Evolutionary conservation across 1,140 invertebrate genomes (phyloP).

Genomic region (Plutomurus gul): DNA sequence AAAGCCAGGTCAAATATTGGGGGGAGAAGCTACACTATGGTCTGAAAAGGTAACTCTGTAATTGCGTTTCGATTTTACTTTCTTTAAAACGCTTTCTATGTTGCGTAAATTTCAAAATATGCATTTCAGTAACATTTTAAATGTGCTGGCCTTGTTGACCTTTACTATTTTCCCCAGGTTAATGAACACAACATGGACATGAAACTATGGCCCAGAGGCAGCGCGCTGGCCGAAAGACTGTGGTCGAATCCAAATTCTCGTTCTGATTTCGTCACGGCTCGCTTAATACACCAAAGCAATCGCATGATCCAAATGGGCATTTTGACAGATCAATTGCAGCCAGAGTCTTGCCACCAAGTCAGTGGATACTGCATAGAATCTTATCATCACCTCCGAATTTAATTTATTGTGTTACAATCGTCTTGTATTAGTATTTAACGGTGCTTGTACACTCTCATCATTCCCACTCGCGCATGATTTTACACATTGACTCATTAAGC

Average conservation of each 20-base stretch:
- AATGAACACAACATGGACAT: constrained; percentile 43
- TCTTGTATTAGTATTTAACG: no score
- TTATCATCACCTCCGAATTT: neutral
- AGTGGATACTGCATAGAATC: constrained; percentile 2
- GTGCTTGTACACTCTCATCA: no score
- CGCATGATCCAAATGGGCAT: constrained; percentile 54
- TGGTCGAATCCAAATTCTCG: constrained; percentile 37
- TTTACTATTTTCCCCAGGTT: constrained; percentile 32
- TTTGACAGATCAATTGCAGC: constrained; percentile 52
- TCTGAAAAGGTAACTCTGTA: constrained; percentile 59
- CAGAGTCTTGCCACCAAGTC: constrained; percentile 68
- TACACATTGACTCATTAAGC: no score
- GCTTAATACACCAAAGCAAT: constrained; percentile 54
- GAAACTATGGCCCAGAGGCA: constrained; percentile 41
- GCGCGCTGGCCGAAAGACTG: constrained; percentile 42
- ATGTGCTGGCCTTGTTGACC: neutral
- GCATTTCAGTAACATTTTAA: neutral
- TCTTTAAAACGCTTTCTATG: no score
- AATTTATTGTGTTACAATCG: neutral
- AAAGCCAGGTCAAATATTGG: constrained; percentile 18
- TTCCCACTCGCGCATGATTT: no score
- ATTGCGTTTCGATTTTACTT: no score
- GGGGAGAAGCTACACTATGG: constrained; percentile 48
- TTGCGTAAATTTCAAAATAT: no score
- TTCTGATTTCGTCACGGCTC: constrained; percentile 40